Evolutionary conservation across 2,888 invertebrate genomes (phyloP).

Genomic region (Anticlea derivata): DNA sequence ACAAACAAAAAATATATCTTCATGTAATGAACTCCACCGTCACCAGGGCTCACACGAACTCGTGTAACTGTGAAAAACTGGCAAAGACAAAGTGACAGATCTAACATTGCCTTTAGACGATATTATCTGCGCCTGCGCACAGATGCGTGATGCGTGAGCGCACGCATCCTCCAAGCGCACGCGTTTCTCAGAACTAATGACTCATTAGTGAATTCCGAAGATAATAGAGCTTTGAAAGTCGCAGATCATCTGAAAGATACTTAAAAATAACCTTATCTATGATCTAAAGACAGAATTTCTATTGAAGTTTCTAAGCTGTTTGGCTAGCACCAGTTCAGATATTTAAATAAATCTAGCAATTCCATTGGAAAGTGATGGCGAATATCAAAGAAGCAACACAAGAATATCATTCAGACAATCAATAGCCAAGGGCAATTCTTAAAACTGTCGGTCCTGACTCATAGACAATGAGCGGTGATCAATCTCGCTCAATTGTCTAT

Average conservation of each 20-base stretch:
- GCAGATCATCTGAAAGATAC: conserved; percentile 25
- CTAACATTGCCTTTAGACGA: conserved; percentile 29
- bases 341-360: too few relatives aligned
- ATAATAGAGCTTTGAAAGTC: conserved; percentile 34
- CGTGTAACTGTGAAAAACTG: neutral
- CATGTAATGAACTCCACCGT: too few relatives aligned
- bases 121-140: conserved; percentile 36
- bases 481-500: conserved; percentile 70
- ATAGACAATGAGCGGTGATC: conserved; percentile 63
- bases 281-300: conserved; percentile 1
- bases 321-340: too few relatives aligned
- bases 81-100: conserved; percentile 16
- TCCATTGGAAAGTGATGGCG: too few relatives aligned
- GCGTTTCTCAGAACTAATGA: conserved; percentile 36
- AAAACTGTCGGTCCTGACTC: conserved; percentile 54
- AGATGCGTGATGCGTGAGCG: conserved; percentile 30
- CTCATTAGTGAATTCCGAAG: conserved; percentile 41
- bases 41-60: too few relatives aligned
- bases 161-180: conserved; percentile 29
- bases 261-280: conserved; percentile 13
- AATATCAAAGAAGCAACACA: too few relatives aligned
- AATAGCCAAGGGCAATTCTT: conserved; percentile 45
- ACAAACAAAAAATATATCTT: too few relatives aligned
- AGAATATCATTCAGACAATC: conserved; percentile 7
- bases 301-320: too few relatives aligned